Evolutionary conservation across 2,888 invertebrate genomes (phyloP), one percentile per base, ranked within the genome.

Genomic region (Ashinkailepas kermadecensis): DNA sequence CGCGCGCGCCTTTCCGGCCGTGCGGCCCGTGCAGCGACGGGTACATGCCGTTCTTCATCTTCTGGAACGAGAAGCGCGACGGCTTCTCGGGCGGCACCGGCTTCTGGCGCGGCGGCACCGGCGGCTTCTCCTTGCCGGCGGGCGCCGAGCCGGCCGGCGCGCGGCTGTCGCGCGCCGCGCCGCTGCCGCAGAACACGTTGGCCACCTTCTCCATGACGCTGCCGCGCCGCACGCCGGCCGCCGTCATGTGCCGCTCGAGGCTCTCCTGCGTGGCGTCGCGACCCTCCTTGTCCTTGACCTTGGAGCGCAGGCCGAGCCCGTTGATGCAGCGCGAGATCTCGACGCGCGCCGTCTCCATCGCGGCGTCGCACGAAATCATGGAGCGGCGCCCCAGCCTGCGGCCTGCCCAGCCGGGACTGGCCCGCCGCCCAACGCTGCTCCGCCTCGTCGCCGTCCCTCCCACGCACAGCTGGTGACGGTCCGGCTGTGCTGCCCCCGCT

Each of bases 311-410:
- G 18, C 83, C 81, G 65, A 83, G 82, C 65, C 83, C 83, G 81
- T 83, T 95, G 89, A 95, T 95, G 86, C 95, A 92, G 87, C 95
- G 94, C 85, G 94, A 93, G 85, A 95, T 90, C 89, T 95, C 95
- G 84, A 95, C 95, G 85, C 94, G 95, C 86, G 95, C 95, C 86
- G 95, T 91, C 90, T 95, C 95, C 88, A 95, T 95, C 87, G 95
- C 95, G 86, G 95, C 95, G 89, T 94, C 94, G 23, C 83, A 82
- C 81, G 83, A 84, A 82, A 84, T 83, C 82, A 81, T 81, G 81
- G 59, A 81, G 62, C 59, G 62, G 23, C 81, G 62, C 21, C 25
- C n/a, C 82, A 70, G 78, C 82, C 78, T 12, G 54, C 58, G 56
- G 59, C 18, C 64, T 65, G 59, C 79, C 67, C 81, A 54, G 81